Conservation (phyloP, 2,113 vertebrate species). For the Urocynchramus pylzowi region DNA sequence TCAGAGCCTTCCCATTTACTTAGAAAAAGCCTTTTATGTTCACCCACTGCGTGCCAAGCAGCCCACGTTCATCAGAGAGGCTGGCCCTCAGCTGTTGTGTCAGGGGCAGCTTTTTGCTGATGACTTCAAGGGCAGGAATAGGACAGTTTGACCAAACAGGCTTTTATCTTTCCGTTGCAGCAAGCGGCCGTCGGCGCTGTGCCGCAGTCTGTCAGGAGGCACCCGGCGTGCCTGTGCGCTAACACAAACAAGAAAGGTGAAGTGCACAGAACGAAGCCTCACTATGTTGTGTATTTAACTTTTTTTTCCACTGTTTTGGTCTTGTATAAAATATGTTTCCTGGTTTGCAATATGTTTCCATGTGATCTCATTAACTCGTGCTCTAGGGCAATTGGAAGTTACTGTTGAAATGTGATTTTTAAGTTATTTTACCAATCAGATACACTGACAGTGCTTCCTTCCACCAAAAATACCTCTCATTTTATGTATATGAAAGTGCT, state of each 20-base stretch:
- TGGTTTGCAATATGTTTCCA: constrained; percentile 67
- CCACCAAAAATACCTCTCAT: constrained; percentile 33
- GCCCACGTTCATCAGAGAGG: background rate
- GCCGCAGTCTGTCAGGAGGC: background rate
- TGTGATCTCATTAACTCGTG: constrained; percentile 46
- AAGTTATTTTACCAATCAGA: constrained; percentile 17
- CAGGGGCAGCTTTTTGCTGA: background rate
- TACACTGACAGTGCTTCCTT: constrained; percentile 52
- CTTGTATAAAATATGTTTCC: constrained; percentile 70
- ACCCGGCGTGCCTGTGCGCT: background rate
- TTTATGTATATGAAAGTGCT: constrained; percentile 23
- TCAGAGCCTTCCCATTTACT: background rate
- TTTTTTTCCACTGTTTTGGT: constrained; percentile 70
- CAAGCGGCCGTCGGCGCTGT: background rate
- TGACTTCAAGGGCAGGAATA: background rate
- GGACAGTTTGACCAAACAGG: background rate
- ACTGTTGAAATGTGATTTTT: constrained; percentile 16
- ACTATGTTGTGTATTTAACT: background rate
- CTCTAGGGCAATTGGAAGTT: constrained; percentile 58
- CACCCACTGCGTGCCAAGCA: background rate
- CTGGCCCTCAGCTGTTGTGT: rapidly evolving
- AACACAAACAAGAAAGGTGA: constrained; percentile 1
- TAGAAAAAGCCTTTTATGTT: background rate
- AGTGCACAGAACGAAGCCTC: background rate
- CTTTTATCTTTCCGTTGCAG: constrained; percentile 18